Conservation (phyloP, 2,113 vertebrate genomes). For the Catharus minimus region DNA sequence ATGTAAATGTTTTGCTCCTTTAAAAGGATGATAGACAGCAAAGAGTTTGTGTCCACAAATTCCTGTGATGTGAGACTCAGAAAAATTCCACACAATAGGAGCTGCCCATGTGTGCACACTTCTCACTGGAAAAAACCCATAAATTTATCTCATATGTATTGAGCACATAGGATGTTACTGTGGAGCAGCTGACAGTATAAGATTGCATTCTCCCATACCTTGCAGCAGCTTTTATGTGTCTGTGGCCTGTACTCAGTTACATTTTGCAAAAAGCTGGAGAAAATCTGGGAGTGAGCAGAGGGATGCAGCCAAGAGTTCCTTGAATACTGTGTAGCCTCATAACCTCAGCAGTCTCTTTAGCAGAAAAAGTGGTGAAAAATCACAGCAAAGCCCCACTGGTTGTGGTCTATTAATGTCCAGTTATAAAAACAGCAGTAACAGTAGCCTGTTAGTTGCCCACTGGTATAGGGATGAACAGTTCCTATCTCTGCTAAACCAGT, state of each 20-base stretch:
- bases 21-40: background rate
- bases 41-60: background rate
- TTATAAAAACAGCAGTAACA: background rate
- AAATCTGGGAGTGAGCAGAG: background rate
- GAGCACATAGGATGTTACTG: background rate
- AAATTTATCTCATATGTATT: background rate
- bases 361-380: background rate
- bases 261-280: background rate
- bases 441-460: background rate
- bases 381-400: background rate
- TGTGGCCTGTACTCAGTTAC: rapidly evolving
- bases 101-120: rapidly evolving
- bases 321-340: background rate
- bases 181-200: background rate
- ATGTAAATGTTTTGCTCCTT: background rate
- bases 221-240: background rate
- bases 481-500: background rate
- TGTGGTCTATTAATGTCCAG: background rate
- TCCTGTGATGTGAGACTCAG: background rate
- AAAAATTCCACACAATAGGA: background rate
- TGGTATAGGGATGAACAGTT: background rate
- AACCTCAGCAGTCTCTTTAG: background rate
- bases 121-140: background rate
- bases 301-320: background rate
- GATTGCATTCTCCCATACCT: background rate